Evolutionary conservation across 2,113 vertebrate genomes (phyloP).

Genomic region (Clarias macrocephalus): DNA sequence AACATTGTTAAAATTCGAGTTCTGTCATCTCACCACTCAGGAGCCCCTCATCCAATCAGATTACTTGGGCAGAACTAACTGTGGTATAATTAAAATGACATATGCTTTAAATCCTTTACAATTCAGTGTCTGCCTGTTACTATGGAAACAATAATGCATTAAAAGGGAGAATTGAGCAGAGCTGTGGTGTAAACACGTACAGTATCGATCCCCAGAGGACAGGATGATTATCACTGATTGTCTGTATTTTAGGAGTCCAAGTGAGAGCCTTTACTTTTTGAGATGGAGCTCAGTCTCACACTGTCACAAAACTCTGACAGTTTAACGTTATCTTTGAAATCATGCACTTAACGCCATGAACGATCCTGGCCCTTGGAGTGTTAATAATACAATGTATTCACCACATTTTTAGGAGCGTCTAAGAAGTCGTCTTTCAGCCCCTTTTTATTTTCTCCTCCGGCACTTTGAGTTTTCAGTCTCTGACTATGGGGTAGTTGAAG

Average conservation of each 20-base stretch:
- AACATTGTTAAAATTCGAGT: too few relatives aligned
- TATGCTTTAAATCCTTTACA: too few relatives aligned
- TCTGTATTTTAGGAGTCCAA: background rate
- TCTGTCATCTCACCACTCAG: too few relatives aligned
- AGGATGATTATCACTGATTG: background rate
- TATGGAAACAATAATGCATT: background rate
- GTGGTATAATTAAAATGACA: too few relatives aligned
- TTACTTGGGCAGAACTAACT: too few relatives aligned
- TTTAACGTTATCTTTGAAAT: background rate
- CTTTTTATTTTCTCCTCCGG: background rate
- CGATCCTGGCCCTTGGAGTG: background rate
- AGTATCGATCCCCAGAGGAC: background rate
- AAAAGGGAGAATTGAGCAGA: background rate
- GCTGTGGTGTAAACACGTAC: background rate
- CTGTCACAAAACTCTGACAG: conserved; percentile 2
- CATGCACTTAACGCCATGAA: background rate
- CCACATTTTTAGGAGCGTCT: background rate
- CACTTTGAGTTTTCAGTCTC: conserved; percentile 19
- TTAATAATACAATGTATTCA: background rate
- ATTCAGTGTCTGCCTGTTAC: background rate
- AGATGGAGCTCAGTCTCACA: background rate
- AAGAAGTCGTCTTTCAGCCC: background rate
- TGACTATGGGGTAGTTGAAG: background rate
- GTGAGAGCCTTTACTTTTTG: background rate
- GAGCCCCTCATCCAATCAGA: too few relatives aligned